Percentiles rank a stretch among this genome's conserved stretches.
Conservation (phyloP, 1,140 invertebrate species). For the Plutomurus gul region DNA sequence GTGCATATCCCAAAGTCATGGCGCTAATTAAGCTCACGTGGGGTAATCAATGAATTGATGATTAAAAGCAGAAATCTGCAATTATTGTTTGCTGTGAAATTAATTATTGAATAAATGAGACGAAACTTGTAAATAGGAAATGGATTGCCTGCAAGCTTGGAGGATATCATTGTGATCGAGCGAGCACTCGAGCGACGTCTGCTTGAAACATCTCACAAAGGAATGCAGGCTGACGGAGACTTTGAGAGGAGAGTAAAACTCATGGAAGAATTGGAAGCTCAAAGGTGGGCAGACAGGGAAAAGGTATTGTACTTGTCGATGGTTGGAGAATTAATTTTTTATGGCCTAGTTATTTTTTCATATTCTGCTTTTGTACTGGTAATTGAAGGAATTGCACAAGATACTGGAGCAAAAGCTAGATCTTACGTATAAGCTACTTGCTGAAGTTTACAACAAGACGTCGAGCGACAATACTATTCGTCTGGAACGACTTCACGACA, state of each 20-base stretch:
- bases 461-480: constrained; percentile 16
- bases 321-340: constrained; percentile 53
- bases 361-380: too few relatives aligned
- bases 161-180: constrained; percentile 69
- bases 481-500: constrained; percentile 39
- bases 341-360: too few relatives aligned
- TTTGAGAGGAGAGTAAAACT: constrained; percentile 63
- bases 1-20: constrained; percentile 58
- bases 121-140: constrained; percentile 55
- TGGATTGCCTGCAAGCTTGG: constrained; percentile 67
- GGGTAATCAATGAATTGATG: constrained; percentile 55
- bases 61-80: not conserved
- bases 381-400: constrained; percentile 45
- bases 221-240: constrained; percentile 61
- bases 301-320: constrained; percentile 54
- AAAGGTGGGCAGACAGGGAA: constrained; percentile 70
- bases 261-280: constrained; percentile 66
- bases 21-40: constrained; percentile 60
- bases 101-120: too few relatives aligned
- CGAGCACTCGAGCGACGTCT: constrained; percentile 63
- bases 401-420: constrained; percentile 47
- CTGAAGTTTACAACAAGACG: constrained; percentile 43
- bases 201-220: constrained; percentile 64
- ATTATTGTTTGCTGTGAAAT: not conserved
- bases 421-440: constrained; percentile 56